A percentile compares a stretch with the other conserved stretches of the same genome.
phyloP scores from a whole-genome alignment of 2,888 invertebrate genomes.

The Leptogaster cylindrica region DNA sequence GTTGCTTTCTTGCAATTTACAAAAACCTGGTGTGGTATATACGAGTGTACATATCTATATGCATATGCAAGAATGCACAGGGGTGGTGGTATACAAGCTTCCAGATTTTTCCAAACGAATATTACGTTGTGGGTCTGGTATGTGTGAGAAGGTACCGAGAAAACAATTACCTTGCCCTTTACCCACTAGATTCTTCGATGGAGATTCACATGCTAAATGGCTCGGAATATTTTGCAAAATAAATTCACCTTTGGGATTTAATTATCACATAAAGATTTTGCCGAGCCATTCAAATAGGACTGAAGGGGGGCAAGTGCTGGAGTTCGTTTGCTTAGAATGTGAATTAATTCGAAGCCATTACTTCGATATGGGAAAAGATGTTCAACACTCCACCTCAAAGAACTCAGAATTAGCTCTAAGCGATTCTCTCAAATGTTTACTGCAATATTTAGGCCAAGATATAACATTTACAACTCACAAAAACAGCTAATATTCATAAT shows the following conservation, averaged over 20 bases:
- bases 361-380: too few relatives aligned
- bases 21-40: constrained; percentile 18
- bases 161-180: constrained; percentile 36
- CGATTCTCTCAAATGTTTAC: too few relatives aligned
- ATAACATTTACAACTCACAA: too few relatives aligned
- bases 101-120: background rate
- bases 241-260: background rate
- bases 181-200: constrained; percentile 11
- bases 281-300: background rate
- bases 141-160: constrained; percentile 6
- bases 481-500: too few relatives aligned
- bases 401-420: too few relatives aligned
- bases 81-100: background rate
- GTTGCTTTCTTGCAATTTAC: constrained; percentile 37
- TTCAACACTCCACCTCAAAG: too few relatives aligned
- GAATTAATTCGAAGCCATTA: too few relatives aligned
- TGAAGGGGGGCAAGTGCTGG: background rate
- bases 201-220: constrained; percentile 1
- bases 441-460: too few relatives aligned
- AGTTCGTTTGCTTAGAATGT: too few relatives aligned
- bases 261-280: background rate
- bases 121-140: constrained; percentile 1
- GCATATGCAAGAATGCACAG: background rate
- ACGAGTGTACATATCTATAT: background rate
- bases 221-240: background rate